Percentiles rank a stretch among this genome's conserved stretches.
These are phyloP conservation scores for Scaptomyza parva DNA, from an alignment of 2,888 invertebrate species.

Conservation along the genomic window DNA sequence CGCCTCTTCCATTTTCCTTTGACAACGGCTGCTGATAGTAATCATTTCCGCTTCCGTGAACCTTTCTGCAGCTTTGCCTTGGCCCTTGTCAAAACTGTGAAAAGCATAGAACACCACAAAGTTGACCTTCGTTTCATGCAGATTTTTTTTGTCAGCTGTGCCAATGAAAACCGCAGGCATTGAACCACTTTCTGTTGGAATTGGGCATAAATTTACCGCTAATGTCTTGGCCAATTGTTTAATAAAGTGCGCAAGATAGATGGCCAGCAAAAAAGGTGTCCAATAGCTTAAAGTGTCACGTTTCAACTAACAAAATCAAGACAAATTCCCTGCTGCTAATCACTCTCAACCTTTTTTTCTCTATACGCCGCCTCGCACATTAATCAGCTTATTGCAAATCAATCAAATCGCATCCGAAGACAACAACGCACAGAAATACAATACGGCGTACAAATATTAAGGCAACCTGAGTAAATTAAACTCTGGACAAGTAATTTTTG, in stretches of 20 bases:
- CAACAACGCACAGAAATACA: background rate
- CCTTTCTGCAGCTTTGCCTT: constrained; percentile 39
- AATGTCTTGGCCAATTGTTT: constrained; percentile 44
- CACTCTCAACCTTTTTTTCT: constrained; percentile 26
- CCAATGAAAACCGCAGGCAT: constrained; percentile 32
- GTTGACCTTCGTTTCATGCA: constrained; percentile 60
- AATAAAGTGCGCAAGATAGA: constrained; percentile 48
- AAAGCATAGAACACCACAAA: constrained; percentile 10
- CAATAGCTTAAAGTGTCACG: constrained; percentile 23
- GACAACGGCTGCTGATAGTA: constrained; percentile 36
- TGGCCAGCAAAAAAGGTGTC: constrained; percentile 26
- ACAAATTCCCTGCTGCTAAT: constrained; percentile 42
- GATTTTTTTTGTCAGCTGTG: constrained; percentile 47
- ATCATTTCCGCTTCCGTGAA: constrained; percentile 58
- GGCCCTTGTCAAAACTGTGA: constrained; percentile 10
- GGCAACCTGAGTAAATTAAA: constrained; percentile 13
- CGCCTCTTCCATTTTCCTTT: constrained; percentile 20
- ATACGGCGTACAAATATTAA: constrained; percentile 1
- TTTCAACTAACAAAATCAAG: constrained; percentile 22
- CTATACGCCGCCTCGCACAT: constrained; percentile 22
- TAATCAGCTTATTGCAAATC: constrained; percentile 64
- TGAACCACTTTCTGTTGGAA: constrained; percentile 17
- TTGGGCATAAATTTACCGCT: constrained; percentile 38
- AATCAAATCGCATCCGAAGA: constrained; percentile 47
- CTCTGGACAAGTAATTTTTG: constrained; percentile 7